phyloP scores from a whole-genome alignment of 2,888 invertebrate genomes.

The Hipparchia semele region DNA sequence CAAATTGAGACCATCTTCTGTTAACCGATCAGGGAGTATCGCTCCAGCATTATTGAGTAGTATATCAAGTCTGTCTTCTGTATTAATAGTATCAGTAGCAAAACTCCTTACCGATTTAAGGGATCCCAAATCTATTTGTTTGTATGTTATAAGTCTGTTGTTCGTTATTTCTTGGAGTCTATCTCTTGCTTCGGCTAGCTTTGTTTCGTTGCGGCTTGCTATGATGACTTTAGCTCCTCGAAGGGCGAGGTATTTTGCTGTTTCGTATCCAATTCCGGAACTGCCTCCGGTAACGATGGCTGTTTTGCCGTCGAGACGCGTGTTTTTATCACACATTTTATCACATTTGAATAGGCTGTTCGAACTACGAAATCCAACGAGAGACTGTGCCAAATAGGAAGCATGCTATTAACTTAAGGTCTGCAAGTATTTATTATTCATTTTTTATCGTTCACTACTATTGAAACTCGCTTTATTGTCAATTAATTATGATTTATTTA shows the following conservation, averaged over 20 bases:
- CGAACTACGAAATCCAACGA: conserved; percentile 27
- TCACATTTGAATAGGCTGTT: conserved; percentile 20
- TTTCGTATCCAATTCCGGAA: conserved; percentile 72
- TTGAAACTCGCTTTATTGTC: neutral
- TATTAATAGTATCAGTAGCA: conserved; percentile 67
- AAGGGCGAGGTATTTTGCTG: conserved; percentile 70
- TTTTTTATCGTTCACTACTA: neutral
- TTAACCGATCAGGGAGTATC: conserved; percentile 66
- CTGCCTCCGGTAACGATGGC: conserved; percentile 71
- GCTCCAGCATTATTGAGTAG: conserved; percentile 84
- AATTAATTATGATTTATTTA: neutral
- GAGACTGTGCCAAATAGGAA: conserved; percentile 37
- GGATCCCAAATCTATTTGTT: conserved; percentile 69
- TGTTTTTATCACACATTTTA: conserved; percentile 55
- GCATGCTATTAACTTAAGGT: neutral
- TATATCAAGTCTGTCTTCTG: conserved; percentile 72
- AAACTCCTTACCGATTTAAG: conserved; percentile 80
- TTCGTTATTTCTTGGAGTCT: conserved; percentile 60
- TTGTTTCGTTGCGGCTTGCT: conserved; percentile 77
- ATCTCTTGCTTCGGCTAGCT: conserved; percentile 62
- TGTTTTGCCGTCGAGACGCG: conserved; percentile 63
- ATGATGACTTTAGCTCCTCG: conserved; percentile 79
- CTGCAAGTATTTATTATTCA: neutral
- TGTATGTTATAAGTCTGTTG: conserved; percentile 59
- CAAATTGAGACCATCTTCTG: conserved; percentile 85